Percentiles rank a stretch among this genome's conserved stretches.
phyloP scores from a whole-genome alignment of 2,888 invertebrate species.

The Zygogramma bicolorata region DNA sequence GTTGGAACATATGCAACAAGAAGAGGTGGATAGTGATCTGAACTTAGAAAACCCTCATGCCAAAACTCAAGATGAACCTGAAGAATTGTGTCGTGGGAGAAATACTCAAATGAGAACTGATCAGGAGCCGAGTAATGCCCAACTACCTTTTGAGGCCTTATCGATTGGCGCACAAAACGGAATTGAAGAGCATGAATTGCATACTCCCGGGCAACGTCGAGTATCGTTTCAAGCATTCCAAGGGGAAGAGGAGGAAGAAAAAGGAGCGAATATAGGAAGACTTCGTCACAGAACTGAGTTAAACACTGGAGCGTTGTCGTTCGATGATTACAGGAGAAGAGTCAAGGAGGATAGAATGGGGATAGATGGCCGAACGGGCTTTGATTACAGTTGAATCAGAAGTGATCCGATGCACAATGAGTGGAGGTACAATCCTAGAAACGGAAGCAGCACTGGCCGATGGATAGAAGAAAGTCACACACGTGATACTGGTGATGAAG shows the following conservation, averaged over 20 bases:
- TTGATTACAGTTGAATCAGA: background rate
- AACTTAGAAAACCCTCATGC: no score
- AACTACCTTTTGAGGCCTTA: background rate
- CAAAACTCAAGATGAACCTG: no score
- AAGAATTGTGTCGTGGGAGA: background rate
- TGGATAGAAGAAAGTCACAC: background rate
- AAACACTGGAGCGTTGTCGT: background rate
- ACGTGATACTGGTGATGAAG: background rate
- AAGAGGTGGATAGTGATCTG: background rate
- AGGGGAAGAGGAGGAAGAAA: background rate
- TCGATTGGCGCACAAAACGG: background rate
- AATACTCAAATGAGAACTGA: background rate
- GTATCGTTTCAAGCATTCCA: background rate
- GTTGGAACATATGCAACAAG: background rate
- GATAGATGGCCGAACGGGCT: background rate
- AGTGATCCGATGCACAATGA: background rate
- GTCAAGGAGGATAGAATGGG: background rate
- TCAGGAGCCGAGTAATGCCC: background rate
- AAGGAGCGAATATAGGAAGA: background rate
- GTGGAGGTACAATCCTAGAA: background rate
- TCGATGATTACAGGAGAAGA: background rate
- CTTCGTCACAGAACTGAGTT: background rate
- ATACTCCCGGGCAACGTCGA: background rate
- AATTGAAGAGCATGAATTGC: background rate
- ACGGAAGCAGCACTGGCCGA: background rate